Base-by-base conservation (phyloP, 2,888 invertebrate genomes). In the Lasiommata megera region DNA sequence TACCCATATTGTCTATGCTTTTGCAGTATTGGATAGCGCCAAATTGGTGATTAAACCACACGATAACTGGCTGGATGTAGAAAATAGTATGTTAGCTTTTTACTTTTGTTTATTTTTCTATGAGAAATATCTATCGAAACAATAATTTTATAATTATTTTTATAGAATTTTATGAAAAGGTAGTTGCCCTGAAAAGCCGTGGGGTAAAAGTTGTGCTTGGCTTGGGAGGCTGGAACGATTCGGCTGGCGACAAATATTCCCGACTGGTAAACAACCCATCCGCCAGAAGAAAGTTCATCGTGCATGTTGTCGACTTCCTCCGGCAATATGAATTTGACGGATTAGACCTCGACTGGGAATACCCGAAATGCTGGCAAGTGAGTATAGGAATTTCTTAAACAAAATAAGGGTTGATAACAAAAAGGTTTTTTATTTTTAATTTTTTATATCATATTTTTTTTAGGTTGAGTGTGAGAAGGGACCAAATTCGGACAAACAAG, bases 141-240 rank as follows among this genome's bases (percentile, higher is more conserved):
- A 40, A 44, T 3, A 40, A 8, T 38, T 37, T 36, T 17, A n/a
- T n/a, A n/a, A n/a, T n/a, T n/a, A n/a, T 50, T 31, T 54, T 50
- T 84, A 31, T 74, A 95, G 95, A 95, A 82, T 97, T 97, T 82
- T 98, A 97, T 79, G 96, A 96, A 71, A 94, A 96, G 74, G 96
- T 98, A 2, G 94, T 94, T 0, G 93, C 93, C 0, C 91, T 95
- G 28, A 96, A 94, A 68, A 85, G 91, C 0, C 93, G 93, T 66
- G 95, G 95, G 0, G 92, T 96, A 11, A 97, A 96, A 79, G 96
- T 97, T 0, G 89, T 96, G 0, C 91, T 98, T 1, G 98, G 98
- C 0, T 93, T 98, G 58, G 98, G 98, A 6, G 98, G 98, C 0
- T 98, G 98, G 98, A 98, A 97, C 74, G 97, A 98, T 82, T 98